A percentile compares a stretch with the other conserved stretches of the same genome.
phyloP scores from a whole-genome alignment of 1,140 invertebrate genomes.

The Rhizoglyphus robini region DNA sequence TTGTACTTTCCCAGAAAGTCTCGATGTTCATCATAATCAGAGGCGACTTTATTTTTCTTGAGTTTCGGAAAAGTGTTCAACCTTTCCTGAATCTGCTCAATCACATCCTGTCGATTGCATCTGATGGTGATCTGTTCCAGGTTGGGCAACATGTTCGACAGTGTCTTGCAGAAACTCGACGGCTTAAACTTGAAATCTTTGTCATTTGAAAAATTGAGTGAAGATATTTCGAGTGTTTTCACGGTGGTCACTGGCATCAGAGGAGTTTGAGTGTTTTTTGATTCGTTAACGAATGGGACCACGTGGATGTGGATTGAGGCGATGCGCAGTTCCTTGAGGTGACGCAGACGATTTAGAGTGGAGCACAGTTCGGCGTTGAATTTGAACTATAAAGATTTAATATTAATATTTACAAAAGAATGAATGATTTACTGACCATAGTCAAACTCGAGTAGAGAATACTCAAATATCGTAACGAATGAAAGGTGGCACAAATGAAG shows the following conservation, averaged over 20 bases:
- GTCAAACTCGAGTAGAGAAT: slow-evolving; percentile 5
- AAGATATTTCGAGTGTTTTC: background rate
- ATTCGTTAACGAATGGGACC: background rate
- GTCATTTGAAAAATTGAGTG: background rate
- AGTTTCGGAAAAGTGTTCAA: background rate
- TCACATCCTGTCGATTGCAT: background rate
- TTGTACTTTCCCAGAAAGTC: background rate
- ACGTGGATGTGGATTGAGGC: background rate
- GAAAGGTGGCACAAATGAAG: background rate
- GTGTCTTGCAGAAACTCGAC: background rate
- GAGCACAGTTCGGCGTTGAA: background rate
- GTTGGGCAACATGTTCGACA: background rate
- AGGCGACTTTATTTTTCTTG: background rate
- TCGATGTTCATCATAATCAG: slow-evolving; percentile 1
- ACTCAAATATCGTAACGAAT: background rate
- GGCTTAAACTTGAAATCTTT: background rate
- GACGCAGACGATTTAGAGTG: background rate
- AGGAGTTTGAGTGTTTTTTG: background rate
- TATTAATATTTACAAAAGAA: background rate
- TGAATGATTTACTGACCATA: background rate
- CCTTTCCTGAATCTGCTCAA: background rate
- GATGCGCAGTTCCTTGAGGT: background rate
- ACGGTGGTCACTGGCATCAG: background rate
- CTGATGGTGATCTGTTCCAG: background rate
- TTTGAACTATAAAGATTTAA: background rate